Evolutionary conservation across 1,140 invertebrate genomes (phyloP), one percentile per base, ranked within the genome.

Genomic region (Sweltsa coloradensis): DNA sequence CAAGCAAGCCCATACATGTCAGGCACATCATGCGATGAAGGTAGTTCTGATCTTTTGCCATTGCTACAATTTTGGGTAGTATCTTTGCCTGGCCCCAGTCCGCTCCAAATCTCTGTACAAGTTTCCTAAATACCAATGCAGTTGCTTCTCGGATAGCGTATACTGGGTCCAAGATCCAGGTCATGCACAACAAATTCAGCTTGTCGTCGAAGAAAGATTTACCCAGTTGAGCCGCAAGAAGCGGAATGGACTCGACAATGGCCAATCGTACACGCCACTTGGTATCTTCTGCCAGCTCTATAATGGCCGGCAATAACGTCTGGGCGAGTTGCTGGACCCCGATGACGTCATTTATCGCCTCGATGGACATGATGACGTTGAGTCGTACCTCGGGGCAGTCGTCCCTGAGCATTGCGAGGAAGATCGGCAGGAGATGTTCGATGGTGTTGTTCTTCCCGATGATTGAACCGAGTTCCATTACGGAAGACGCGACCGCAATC

Each of bases 381-480:
- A 83, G 62, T 25, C 81, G 61, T 27, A 83, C 81, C 66, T 83
- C 81, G 2, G 81, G 75, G 53, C 77, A 81, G 53, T 83, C 81
- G 60, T 83, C 80, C 59, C 81, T 83, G 34, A 83, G 61, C 59
- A 81, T 77, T 4, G 67, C 70, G 39, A 85, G 60, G 59, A 83
- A 85, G 44, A 85, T 60, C 3, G 81, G 81, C 44, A 83, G 63
- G n/a, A 83, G 66, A 55, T 84, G 78, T 53, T 79, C 76, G 34
- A 85, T 70, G 7, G 81, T 83, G 60, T 75, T 76, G 40, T 83
- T 72, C 60, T 81, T 81, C 25, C 81, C 81, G 19, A 83, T 63
- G 41, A 83, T 76, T 2, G 80, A 79, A 18, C 80, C 78, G 9
- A 83, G 60, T 6, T 81, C 81, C 81, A 85, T 84, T 27, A 85